phyloP scores from a whole-genome alignment of 2,888 invertebrate species.

The Trissoscelio sp. region DNA sequence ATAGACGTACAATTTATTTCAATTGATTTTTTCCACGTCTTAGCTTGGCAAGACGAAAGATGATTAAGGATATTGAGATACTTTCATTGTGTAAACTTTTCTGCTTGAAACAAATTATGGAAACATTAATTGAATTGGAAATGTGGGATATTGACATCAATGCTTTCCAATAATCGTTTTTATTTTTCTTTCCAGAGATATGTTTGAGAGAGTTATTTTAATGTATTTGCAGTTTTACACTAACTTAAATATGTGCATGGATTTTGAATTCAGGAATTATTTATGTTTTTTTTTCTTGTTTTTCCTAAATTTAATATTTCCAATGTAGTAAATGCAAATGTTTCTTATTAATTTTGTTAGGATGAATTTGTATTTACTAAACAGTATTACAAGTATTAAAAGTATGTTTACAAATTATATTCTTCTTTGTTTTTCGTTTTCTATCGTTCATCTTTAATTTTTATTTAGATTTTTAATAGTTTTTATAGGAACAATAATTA shows the following conservation, averaged over 20 bases:
- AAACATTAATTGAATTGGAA: conserved; percentile 15
- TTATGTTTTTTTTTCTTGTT: conserved; percentile 12
- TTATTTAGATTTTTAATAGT: too few species aligned
- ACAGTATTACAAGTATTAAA: too few species aligned
- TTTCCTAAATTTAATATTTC: too few species aligned
- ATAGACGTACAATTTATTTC: neutral
- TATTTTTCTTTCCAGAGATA: neutral
- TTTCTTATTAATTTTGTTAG: too few species aligned
- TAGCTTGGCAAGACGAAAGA: neutral
- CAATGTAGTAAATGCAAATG: too few species aligned
- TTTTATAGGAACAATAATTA: too few species aligned
- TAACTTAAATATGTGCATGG: conserved; percentile 32
- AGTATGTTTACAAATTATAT: too few species aligned
- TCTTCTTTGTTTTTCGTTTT: too few species aligned
- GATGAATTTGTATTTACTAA: too few species aligned
- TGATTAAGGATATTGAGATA: too few species aligned
- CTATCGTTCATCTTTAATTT: too few species aligned
- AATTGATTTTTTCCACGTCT: neutral
- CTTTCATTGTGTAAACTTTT: neutral
- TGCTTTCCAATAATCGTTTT: neutral
- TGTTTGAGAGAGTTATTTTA: conserved; percentile 24
- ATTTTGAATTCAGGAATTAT: conserved; percentile 22
- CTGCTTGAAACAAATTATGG: neutral
- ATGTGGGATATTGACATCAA: neutral
- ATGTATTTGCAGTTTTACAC: conserved; percentile 21